Base-by-base conservation (phyloP, 2,888 invertebrate genomes). In the Plebejus anna region DNA sequence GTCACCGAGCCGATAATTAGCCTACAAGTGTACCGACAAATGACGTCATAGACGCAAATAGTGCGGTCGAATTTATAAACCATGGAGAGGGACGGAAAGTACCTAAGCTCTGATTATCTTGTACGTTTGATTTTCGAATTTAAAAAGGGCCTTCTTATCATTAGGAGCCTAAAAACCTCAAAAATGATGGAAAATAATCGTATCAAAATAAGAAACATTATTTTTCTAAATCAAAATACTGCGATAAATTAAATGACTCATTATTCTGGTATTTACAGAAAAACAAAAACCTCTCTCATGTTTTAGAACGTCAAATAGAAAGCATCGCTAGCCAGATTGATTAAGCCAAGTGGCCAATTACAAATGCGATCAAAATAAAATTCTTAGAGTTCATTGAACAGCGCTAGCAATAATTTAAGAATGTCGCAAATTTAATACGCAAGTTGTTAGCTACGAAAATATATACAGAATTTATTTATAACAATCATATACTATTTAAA, bases 1-100 rank as follows among this genome's bases (percentile, higher is more conserved):
- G 87, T 87, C 87, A 87, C 84, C 42, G 28, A 66, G 13, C 9
- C 66, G 66, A 66, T 36, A 66, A 66, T 66, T 66, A 66, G 66
- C 66, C 36, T 32, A 61, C 61, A 61, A 32, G 13, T 66, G 32
- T 66, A 66, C 32, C 6, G 28, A 32, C 32, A 66, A 13, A 22
- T 32, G 32, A 66, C 66, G 66, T 66, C 66, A 66, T 32, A 28
- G 22, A 36, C 66, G 5, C 32, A 66, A 66, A 36, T 66, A 66
- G 9, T 36, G 32, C 11, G 66, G 13, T 13, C 32, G 4, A 66
- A 36, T 55, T 55, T 55, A 16, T 4, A 55, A 55, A 55, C 55
- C 55, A 55, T 16, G 4, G 16, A 55, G 55, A 55, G 16, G 16
- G 13, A 42, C 7, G 42, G 4, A 55, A 55, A 16, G 55, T 55